Percentiles rank a stretch among this genome's conserved stretches.
Evolutionary conservation across 2,113 vertebrate species (phyloP).

Genomic region (Zapus hudsonius): DNA sequence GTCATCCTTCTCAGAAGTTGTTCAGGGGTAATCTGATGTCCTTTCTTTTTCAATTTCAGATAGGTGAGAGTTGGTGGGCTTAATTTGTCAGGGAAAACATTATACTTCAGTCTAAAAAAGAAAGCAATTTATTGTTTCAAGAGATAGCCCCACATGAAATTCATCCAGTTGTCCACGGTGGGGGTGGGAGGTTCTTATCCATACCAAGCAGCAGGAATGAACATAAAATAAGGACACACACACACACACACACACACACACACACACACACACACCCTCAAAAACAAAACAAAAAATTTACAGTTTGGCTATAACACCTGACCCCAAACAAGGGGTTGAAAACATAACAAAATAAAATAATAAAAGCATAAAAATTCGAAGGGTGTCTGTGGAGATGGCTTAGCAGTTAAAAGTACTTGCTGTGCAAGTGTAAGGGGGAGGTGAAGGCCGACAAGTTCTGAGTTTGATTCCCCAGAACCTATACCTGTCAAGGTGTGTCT

Average conservation of each 20-base stretch:
- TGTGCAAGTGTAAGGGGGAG: too few relatives aligned
- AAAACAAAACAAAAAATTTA: background rate
- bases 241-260: background rate
- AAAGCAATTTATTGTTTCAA: constrained; percentile 67
- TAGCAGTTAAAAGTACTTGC: too few relatives aligned
- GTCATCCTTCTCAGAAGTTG: constrained; percentile 21
- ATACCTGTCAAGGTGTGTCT: too few relatives aligned
- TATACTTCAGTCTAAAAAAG: constrained; percentile 39
- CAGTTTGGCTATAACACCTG: background rate
- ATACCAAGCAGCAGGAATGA: background rate
- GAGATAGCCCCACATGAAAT: constrained; percentile 54
- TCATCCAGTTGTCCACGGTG: constrained; percentile 48
- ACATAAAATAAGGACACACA: background rate
- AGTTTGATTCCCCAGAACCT: too few relatives aligned
- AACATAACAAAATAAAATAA: constrained; percentile 20
- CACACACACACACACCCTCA: background rate
- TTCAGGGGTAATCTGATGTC: constrained; percentile 18
- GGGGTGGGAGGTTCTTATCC: constrained; percentile 1
- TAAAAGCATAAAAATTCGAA: background rate
- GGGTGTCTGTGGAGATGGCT: too few relatives aligned
- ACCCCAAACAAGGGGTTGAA: background rate
- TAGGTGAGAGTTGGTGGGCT: constrained; percentile 56
- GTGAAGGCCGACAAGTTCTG: too few relatives aligned
- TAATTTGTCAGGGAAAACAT: constrained; percentile 61
- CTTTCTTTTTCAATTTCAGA: constrained; percentile 66